A percentile compares a stretch with the other conserved stretches of the same genome.
Evolutionary conservation across 2,797 vertebrate species (phyloP).

Genomic region (Momotus momota): DNA sequence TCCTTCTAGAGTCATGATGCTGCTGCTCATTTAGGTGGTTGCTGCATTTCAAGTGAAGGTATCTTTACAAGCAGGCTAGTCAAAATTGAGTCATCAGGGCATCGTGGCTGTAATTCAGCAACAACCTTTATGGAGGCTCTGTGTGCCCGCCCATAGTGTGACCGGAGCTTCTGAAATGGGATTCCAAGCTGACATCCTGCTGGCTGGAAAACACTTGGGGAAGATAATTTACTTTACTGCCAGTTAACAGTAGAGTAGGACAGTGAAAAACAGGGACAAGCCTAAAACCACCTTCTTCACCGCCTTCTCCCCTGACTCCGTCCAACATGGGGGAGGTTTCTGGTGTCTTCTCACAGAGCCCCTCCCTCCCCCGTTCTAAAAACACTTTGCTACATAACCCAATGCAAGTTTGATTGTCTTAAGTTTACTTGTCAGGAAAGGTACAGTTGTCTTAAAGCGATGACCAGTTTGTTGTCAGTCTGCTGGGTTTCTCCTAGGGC

Average conservation of each 20-base stretch:
- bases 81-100: not conserved
- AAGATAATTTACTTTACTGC: not conserved
- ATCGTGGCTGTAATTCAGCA: not conserved
- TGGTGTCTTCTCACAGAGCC: not conserved
- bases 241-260: not conserved
- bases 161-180: not conserved
- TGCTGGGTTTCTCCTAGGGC: not conserved
- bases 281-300: not conserved
- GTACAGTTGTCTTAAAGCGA: not conserved
- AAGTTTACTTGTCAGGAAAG: not conserved
- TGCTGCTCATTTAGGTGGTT: not conserved
- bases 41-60: not conserved
- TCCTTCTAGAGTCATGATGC: not conserved
- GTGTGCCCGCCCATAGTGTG: not conserved
- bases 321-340: not conserved
- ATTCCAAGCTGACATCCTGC: not conserved
- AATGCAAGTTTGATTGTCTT: not conserved
- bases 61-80: not conserved
- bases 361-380: not conserved
- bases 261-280: not conserved
- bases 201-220: not conserved
- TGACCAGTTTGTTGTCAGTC: not conserved
- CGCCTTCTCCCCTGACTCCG: not conserved
- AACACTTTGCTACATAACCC: not conserved
- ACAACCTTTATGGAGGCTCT: not conserved